Base-by-base conservation (phyloP, 2,113 vertebrate species). In the Amblyornis subalaris region DNA sequence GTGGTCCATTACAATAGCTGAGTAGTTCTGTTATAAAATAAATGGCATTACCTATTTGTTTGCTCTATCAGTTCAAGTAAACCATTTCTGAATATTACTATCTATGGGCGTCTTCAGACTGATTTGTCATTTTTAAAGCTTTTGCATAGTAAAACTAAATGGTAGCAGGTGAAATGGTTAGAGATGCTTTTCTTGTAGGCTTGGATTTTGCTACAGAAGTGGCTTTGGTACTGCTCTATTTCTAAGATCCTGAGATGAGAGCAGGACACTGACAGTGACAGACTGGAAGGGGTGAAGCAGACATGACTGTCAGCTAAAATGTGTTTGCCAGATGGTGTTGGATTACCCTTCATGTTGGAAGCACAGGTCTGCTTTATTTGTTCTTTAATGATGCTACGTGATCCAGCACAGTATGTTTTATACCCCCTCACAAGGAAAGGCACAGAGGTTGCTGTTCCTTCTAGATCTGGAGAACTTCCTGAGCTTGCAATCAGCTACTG, bases 351-450 rank as follows among this genome's bases (percentile, higher is more conserved):
- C 0, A 2, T 58, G 23, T 3, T 70, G 51, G 51, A 74, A 86
- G n/a, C 29, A 24, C 12, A 36, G 5, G 7, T 64, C 65, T 24
- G 16, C 35, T 73, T 55, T 40, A 16, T 82, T 70, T 82, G 40
- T 12, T 55, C 23, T 65, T 33, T 31, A 5, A 35, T 60, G 25
- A 24, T 1, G 0, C 14, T 24, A 0, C 1, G 1, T 50, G 31
- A 13, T 73, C 40, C 38, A 22, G 4, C 28, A 50, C 22, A 25
- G 42, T 14, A 12, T 35, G 29, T 72, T 60, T 61, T 17, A 16
- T 25, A 48, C 4, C 12, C 10, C 10, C 6, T 53, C 0, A 0
- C 22, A 35, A 20, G 18, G 19, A 8, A 33, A 36, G 50, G 10
- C 12, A 0, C 2, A 7, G 22, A 76, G 28, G 18, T 7, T 51